Base-by-base conservation (phyloP, 2,888 invertebrate genomes). In the Eulithis prunata region DNA sequence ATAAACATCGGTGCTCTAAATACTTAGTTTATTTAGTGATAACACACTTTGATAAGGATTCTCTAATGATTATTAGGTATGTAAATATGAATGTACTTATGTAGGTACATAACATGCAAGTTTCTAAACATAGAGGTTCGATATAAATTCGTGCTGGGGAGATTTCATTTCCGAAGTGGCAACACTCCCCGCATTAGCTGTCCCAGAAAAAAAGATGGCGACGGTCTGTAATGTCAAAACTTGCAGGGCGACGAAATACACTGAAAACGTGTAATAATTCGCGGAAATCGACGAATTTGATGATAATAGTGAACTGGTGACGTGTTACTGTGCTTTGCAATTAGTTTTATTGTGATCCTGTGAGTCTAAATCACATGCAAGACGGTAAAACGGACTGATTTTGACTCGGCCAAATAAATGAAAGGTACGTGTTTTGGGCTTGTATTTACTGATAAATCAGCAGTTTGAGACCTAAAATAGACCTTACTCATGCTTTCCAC, bases 141-240 rank as follows among this genome's bases (percentile, higher is more conserved):
- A 4, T 6, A 10, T 49, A 49, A 49, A 49, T 21, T 21, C 21
- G 21, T 49, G 49, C 10, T 21, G 13, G 62, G 60, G 21, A 52
- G 65, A 57, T 60, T 62, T 49, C 8, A 57, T 57, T 69, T 66
- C 52, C 51, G 55, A 46, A 54, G 57, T 85, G 80, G 91, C 83
- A 91, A 84, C 86, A 86, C 82, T 79, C 69, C 75, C 71, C 52
- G 75, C 80, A 84, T 81, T 84, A 89, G 87, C 88, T 90, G 86
- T 87, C 78, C 72, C 71, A 75, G 76, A 84, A 84, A 86, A 79
- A 90, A 91, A 91, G 84, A 92, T 91, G 92, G 91, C 91, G 80
- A 90, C 85, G 81, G 78, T 79, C 79, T 75, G 75, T 83, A 88
- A 88, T 84, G 91, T 92, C 91, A 91, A 91, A 91, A 87, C 82